Conservation (phyloP, 2,797 vertebrate species). For the Acropternis orthonyx region DNA sequence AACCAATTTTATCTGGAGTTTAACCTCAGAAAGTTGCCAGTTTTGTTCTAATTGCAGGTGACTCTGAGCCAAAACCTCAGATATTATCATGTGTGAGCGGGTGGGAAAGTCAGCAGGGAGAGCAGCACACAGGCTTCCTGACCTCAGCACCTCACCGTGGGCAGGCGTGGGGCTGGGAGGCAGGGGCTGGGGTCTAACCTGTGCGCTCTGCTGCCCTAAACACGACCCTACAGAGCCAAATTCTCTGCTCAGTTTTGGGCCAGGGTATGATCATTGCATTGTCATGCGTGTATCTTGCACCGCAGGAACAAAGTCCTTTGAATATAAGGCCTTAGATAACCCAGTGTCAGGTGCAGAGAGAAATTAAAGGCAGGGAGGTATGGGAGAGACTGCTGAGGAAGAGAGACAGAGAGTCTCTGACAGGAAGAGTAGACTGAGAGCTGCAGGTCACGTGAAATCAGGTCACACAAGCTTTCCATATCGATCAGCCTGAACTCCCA, state of each 20-base stretch:
- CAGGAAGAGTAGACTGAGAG: neutral
- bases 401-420: neutral
- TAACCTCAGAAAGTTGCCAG: constrained; percentile 25
- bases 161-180: neutral
- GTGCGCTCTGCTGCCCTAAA: neutral
- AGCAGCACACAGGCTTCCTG: neutral
- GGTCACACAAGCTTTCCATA: neutral
- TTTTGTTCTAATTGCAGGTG: constrained; percentile 41
- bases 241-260: neutral
- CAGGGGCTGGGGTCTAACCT: neutral
- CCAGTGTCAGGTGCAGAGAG: neutral
- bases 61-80: constrained; percentile 55
- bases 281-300: neutral
- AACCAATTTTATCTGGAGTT: constrained; percentile 50
- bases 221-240: neutral
- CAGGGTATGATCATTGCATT: neutral
- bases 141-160: neutral
- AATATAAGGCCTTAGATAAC: neutral
- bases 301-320: neutral
- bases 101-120: neutral
- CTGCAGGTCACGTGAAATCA: neutral
- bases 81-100: neutral
- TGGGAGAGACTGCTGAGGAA: neutral
- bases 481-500: neutral
- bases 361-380: neutral